Percentiles rank a stretch among this genome's conserved stretches.
Evolutionary conservation across 2,888 invertebrate genomes (phyloP).

Genomic region (Campoletis raptor): DNA sequence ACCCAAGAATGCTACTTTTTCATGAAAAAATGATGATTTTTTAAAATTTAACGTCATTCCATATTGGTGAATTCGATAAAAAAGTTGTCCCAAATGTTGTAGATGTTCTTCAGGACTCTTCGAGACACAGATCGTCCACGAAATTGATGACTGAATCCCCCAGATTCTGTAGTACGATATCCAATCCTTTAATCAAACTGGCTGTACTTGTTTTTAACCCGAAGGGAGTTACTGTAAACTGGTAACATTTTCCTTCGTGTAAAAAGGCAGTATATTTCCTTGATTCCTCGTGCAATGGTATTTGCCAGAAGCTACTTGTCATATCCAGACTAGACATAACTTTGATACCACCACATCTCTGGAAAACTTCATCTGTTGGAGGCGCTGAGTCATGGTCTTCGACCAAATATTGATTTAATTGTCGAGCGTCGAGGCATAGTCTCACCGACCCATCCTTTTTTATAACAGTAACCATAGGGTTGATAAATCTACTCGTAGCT

Average conservation of each 20-base stretch:
- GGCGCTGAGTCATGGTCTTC: neutral
- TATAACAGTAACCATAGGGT: neutral
- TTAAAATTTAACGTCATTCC: too few species aligned
- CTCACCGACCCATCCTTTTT: conserved; percentile 12
- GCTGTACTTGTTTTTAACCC: conserved; percentile 23
- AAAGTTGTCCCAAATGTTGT: neutral
- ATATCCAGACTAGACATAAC: conserved; percentile 30
- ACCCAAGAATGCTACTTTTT: too few species aligned
- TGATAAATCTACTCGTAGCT: neutral
- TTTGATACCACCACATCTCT: neutral
- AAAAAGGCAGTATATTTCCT: conserved; percentile 27
- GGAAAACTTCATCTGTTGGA: neutral
- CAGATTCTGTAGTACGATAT: neutral
- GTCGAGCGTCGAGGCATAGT: conserved; percentile 7
- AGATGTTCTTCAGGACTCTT: neutral
- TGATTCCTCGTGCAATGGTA: conserved; percentile 27
- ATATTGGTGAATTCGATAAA: neutral
- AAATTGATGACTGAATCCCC: neutral
- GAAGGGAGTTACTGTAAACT: conserved; percentile 36
- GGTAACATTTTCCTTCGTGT: conserved; percentile 6
- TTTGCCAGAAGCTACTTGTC: conserved; percentile 27
- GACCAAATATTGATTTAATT: neutral
- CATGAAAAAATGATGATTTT: too few species aligned
- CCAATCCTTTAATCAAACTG: neutral
- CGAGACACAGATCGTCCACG: neutral